Base-by-base conservation (phyloP, 2,888 invertebrate genomes). In the Nomada fucata region DNA sequence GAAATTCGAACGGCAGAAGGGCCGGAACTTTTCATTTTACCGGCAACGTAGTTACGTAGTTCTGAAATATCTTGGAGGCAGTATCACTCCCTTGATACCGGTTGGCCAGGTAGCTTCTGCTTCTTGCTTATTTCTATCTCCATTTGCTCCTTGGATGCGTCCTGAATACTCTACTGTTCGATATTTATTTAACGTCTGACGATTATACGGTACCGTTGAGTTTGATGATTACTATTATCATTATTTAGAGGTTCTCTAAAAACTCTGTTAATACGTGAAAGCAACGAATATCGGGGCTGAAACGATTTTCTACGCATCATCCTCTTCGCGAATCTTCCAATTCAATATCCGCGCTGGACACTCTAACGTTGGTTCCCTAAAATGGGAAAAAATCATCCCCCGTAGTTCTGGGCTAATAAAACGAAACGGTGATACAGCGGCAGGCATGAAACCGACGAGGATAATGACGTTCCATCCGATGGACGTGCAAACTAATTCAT, bases 41-140 rank as follows among this genome's bases (percentile, higher is more conserved):
- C 44, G 15, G 71, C 44, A 76, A 84, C 77, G 75, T 67, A 74
- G 84, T 84, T 81, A 84, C 55, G 77, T 78, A 82, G 79, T 79
- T 77, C 44, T 79, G 64, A 77, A 79, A 79, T 79, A 79, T 82
- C 82, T 77, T 65, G 18, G 20, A 67, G 68, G 65, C 79, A 47
- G 77, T 77, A 85, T 85, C 82, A 85, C 69, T 77, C 82, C 74
- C 72, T 70, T 76, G 77, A n/a, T 67, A 64, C 57, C 36, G 42
- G 36, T 61, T 63, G 36, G 52, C 53, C 23, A 52, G 63, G 64
- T 60, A 65, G 20, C 61, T 63, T 59, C 68, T 50, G 26, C 74
- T 44, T 57, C 52, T 70, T 55, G n/a, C 65, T 77, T 50, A 23
- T 36, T 44, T 47, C 50, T 20, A 0, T 42, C 11, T 20, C 52